Base-by-base conservation (phyloP, 2,888 invertebrate genomes). In the Lasioglossum zephyrum region DNA sequence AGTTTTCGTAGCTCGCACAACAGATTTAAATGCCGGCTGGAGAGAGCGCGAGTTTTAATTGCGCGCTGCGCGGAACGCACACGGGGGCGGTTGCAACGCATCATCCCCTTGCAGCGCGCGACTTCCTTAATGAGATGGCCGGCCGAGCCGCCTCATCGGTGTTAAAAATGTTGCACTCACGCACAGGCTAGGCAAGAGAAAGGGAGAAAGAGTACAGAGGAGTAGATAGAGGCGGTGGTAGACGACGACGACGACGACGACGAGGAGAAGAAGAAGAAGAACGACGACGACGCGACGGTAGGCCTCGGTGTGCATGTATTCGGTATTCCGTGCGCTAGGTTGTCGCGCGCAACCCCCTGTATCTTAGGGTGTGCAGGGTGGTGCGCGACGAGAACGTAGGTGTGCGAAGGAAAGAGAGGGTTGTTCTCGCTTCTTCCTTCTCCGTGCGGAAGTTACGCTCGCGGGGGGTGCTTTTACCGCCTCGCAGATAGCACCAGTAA, bases 391-490 rank as follows among this genome's bases (percentile, higher is more conserved):
- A 26, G 13, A 26, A 13, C 53, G 53, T 22, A 2, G 53, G 53
- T 53, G 53, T 22, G 53, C 53, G 53, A 8, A 53, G 22, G 22
- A 18, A 81, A 79, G 81, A 60, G 31, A 63, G 83, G 88, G 22
- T 82, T 18, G 16, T 79, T 39, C 84, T 82, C 85, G 80, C 81
- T 82, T 90, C 92, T 87, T 91, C 89, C 90, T 89, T 78, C 92
- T 81, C 91, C 26, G 77, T 70, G 84, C 91, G 92, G 91, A 92
- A 92, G 92, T 91, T 86, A 84, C 83, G 89, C 83, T 91, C 90
- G 88, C 88, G 76, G 84, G 84, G 89, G 91, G 90, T 91, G 90
- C 84, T 90, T 91, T 91, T 91, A 89, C 90, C 91, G 87, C 84
- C 90, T 88, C 88, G 87, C 87, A 81, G 91, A 90, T 90, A 90